Conservation (phyloP, 2,113 vertebrate genomes). For the Bothrops jararaca region DNA sequence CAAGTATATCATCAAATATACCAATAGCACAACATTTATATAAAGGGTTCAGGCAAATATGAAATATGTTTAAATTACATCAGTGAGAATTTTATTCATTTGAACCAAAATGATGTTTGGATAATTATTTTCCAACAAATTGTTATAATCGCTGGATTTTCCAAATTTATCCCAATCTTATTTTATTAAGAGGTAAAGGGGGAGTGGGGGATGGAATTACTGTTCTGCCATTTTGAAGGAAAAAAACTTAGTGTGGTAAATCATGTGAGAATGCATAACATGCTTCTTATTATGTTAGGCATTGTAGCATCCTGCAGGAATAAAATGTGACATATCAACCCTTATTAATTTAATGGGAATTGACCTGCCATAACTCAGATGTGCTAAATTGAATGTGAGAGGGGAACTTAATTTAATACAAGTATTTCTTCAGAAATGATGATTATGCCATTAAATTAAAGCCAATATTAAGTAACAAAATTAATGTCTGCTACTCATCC, state of each 20-base stretch:
- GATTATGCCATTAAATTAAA: background rate
- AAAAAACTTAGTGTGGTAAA: background rate
- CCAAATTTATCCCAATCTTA: background rate
- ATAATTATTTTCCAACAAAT: background rate
- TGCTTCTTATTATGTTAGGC: background rate
- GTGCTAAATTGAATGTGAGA: background rate
- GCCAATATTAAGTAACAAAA: background rate
- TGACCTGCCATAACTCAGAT: constrained; percentile 1
- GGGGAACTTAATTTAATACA: background rate
- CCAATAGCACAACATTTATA: background rate
- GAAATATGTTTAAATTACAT: background rate
- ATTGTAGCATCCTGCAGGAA: background rate
- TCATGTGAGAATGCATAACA: background rate
- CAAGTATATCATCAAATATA: background rate
- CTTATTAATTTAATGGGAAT: background rate
- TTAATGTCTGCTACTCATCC: background rate
- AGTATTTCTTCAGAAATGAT: background rate
- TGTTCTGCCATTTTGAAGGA: background rate
- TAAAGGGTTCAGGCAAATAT: background rate
- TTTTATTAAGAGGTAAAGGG: background rate
- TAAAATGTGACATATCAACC: background rate
- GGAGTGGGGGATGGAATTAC: background rate
- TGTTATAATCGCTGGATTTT: background rate
- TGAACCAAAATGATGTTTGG: background rate
- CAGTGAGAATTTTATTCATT: background rate